Evolutionary conservation across 2,797 vertebrate species (phyloP), one percentile per base, ranked within the genome.

Genomic region (Vireo griseus): DNA sequence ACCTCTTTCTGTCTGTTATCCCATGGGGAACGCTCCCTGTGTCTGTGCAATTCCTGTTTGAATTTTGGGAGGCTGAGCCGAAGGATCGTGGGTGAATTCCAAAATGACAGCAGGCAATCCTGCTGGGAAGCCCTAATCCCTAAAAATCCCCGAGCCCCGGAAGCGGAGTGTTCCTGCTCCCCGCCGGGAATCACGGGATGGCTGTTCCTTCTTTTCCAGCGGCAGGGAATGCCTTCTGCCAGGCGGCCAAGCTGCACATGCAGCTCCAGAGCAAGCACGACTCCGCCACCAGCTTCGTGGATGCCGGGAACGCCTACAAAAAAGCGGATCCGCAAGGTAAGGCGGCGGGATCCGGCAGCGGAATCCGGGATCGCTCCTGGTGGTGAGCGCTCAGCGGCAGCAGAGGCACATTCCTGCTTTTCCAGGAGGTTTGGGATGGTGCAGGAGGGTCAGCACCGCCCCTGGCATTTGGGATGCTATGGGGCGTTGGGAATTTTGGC

Each of bases 251-350:
- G 82, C 98, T 99, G 83, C 99, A 99, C 82, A 98, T 99, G 99
- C 99, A 99, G 97, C 98, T 99, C 78, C 99, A 99, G 98, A 99
- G 99, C 98, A 99, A 99, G 90, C 99, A 99, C 3, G 99, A 99
- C 97, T 98, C 98, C 0, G 99, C 99, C 82, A 99, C 99, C 96
- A 99, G 99, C 97, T 99, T 99, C 14, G 99, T 99, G 67, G 99
- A 99, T 4, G 99, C 99, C 0, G 99, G 99, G 15, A 99, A 99
- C 3, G 99, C 99, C 58, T 99, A 98, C 97, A 99, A 99, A 96
- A 99, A 99, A 94, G 98, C 99, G 1, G 99, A 99, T 94, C 99
- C 99, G 0, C 99, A 99, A 93, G 99, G 99, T 99, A 97, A 98
- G 98, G 11, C 10, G 8, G 28, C 0, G 7, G 52, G 26, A 59